Evolutionary conservation across 1,140 invertebrate genomes (phyloP).

Genomic region (Himalopsyche phryganea): DNA sequence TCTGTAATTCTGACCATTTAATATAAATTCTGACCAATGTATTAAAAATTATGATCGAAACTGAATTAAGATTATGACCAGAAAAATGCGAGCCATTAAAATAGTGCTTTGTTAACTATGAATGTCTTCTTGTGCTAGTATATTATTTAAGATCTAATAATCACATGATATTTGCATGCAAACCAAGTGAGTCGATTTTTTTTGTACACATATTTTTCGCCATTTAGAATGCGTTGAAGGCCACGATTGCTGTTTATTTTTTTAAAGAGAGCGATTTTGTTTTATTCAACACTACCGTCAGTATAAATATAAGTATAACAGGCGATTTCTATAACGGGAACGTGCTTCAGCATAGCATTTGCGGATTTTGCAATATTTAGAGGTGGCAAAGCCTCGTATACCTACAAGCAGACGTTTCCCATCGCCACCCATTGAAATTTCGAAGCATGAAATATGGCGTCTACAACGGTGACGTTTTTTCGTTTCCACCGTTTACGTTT

Average conservation of each 20-base stretch:
- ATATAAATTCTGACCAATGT: too few relatives aligned
- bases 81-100: too few relatives aligned
- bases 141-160: too few relatives aligned
- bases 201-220: background rate
- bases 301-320: slow-evolving; percentile 26
- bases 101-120: too few relatives aligned
- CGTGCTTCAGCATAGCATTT: slow-evolving; percentile 31
- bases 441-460: slow-evolving; percentile 22
- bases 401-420: slow-evolving; percentile 18
- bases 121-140: too few relatives aligned
- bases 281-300: slow-evolving; percentile 27
- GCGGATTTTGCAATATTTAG: slow-evolving; percentile 33
- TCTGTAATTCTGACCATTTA: too few relatives aligned
- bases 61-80: too few relatives aligned
- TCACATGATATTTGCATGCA: too few relatives aligned
- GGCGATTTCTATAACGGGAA: slow-evolving; percentile 30
- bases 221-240: background rate
- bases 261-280: slow-evolving; percentile 11
- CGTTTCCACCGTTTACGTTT: slow-evolving; percentile 5
- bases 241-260: too few relatives aligned
- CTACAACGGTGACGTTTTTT: slow-evolving; percentile 13
- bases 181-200: too few relatives aligned
- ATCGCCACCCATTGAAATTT: slow-evolving; percentile 23
- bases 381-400: slow-evolving; percentile 22
- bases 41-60: too few relatives aligned